These are phyloP conservation scores for Vesta saturnalis DNA, from an alignment of 2,888 invertebrate species.

Conservation along the genomic window DNA sequence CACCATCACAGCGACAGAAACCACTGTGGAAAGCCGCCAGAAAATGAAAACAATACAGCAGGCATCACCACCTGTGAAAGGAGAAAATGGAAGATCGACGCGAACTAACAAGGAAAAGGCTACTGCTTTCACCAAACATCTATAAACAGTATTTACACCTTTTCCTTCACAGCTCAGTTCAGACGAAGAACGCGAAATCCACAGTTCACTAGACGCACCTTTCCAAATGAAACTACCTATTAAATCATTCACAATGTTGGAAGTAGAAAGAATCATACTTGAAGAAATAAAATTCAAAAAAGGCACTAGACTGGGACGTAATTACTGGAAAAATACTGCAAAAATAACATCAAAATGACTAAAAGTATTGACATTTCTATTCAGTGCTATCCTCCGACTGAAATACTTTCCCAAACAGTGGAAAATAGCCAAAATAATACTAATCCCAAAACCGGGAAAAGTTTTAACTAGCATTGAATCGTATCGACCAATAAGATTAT, in stretches of 20 bases:
- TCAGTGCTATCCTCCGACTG: not conserved
- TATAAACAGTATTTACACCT: slow-evolving; percentile 1
- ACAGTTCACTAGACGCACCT: not conserved
- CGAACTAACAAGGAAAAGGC: slow-evolving; percentile 19
- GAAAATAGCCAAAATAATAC: not conserved
- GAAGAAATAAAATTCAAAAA: slow-evolving; percentile 1
- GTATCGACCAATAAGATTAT: no score
- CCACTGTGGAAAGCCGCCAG: not conserved
- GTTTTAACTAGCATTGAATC: no score
- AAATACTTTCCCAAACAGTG: slow-evolving; percentile 11
- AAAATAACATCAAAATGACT: not conserved
- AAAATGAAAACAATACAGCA: not conserved
- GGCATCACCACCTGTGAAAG: not conserved
- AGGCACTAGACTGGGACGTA: not conserved
- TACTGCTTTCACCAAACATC: slow-evolving; percentile 6
- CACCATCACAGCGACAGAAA: not conserved
- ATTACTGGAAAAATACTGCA: not conserved
- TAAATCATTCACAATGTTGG: no score
- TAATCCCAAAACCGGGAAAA: slow-evolving; percentile 3
- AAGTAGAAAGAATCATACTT: not conserved
- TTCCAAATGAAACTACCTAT: no score
- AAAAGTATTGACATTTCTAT: not conserved
- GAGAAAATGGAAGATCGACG: not conserved
- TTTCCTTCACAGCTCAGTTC: not conserved
- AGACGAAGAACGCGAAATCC: not conserved